Conservation (phyloP, 30 jellyfish, hydroid and myxozoan genomes). For the Haliclystus octoradiatus region DNA sequence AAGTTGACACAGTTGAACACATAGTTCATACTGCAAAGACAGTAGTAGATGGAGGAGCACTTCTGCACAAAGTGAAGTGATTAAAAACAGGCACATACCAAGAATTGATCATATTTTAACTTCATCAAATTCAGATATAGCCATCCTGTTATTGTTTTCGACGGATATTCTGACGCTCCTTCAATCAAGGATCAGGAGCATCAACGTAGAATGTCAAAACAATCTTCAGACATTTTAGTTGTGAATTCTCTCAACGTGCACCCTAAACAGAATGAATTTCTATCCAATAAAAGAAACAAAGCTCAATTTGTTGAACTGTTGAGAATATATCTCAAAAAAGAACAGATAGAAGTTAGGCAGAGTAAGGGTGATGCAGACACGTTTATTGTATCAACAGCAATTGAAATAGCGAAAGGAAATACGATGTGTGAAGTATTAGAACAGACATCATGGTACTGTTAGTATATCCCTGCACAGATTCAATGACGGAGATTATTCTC, state of each 20-base stretch:
- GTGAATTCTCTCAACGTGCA: no score
- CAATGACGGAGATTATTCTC: background rate
- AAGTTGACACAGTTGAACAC: background rate
- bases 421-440: background rate
- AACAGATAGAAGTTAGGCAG: background rate
- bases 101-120: no score
- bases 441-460: background rate
- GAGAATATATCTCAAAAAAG: background rate
- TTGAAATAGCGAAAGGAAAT: background rate
- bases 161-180: no score
- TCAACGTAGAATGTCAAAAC: no score
- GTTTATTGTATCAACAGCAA: background rate
- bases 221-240: no score
- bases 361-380: background rate
- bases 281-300: no score
- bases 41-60: conserved; percentile 53
- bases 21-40: conserved; percentile 1
- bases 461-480: background rate
- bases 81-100: no score
- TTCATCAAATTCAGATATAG: no score
- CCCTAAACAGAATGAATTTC: no score
- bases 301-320: background rate
- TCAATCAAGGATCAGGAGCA: no score
- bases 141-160: no score
- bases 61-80: conserved; percentile 36